Conservation (phyloP, 2,113 vertebrate species). For the Urocynchramus pylzowi region DNA sequence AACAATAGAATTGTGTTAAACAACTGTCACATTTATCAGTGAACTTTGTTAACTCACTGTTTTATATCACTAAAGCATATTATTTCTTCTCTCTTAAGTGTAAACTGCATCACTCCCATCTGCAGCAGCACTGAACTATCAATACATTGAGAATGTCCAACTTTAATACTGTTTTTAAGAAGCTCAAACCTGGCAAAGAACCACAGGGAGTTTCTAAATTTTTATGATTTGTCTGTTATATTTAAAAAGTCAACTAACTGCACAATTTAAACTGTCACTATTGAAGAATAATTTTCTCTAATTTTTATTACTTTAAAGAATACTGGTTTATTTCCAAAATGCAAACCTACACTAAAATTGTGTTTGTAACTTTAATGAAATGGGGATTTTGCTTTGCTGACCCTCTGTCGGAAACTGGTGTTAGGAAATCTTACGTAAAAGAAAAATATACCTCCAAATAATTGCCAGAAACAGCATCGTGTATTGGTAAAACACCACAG, state of each 20-base stretch:
- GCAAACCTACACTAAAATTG: neutral
- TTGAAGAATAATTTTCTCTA: neutral
- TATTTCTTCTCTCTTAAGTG: neutral
- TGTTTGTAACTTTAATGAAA: neutral
- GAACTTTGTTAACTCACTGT: neutral
- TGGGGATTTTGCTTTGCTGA: neutral
- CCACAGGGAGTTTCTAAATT: neutral
- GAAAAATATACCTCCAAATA: constrained; percentile 76
- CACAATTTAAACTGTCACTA: neutral
- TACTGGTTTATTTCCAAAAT: neutral
- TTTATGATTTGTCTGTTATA: neutral
- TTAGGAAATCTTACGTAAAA: neutral
- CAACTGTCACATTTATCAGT: neutral
- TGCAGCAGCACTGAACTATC: neutral
- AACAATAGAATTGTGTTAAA: neutral
- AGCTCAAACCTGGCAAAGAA: neutral
- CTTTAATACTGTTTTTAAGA: neutral
- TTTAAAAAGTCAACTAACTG: neutral
- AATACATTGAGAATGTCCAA: neutral
- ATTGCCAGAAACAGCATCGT: constrained; percentile 73
- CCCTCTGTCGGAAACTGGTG: neutral
- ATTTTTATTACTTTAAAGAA: neutral
- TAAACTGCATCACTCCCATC: neutral
- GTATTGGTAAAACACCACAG: constrained; percentile 78
- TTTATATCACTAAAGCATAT: neutral